phyloP scores from a whole-genome alignment of 1,140 invertebrate species.

The Leptinotarsa texana region DNA sequence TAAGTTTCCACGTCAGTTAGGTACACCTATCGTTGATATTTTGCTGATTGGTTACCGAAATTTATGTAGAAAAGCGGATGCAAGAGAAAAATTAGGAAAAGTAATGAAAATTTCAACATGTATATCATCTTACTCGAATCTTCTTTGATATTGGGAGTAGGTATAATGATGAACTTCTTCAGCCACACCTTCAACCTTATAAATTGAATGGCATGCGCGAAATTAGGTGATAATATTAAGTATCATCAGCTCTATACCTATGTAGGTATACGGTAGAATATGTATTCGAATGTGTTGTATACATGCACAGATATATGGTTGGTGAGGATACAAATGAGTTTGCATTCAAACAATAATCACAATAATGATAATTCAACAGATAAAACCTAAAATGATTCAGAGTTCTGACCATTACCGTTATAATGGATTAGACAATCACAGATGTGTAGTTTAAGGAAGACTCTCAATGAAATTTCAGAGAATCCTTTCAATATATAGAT shows the following conservation, averaged over 20 bases:
- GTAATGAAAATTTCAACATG: too few species aligned
- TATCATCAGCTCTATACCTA: too few species aligned
- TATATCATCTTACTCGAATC: too few species aligned
- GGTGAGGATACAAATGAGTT: not conserved
- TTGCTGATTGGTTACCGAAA: too few species aligned
- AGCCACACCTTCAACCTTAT: constrained; percentile 3
- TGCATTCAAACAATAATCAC: not conserved
- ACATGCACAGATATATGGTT: not conserved
- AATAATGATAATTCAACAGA: too few species aligned
- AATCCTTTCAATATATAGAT: not conserved
- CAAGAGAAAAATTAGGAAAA: too few species aligned
- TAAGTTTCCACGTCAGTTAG: too few species aligned
- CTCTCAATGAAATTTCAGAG: not conserved
- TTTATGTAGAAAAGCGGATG: too few species aligned
- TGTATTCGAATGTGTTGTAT: not conserved
- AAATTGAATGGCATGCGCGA: constrained; percentile 2
- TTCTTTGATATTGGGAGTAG: too few species aligned
- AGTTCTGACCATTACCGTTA: too few species aligned
- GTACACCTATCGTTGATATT: too few species aligned
- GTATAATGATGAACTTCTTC: not conserved
- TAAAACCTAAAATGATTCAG: too few species aligned
- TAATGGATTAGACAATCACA: not conserved
- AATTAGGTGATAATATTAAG: not conserved
- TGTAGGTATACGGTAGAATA: not conserved
- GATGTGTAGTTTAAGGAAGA: not conserved